A percentile compares a stretch with the other conserved stretches of the same genome.
phyloP scores from a whole-genome alignment of 2,888 invertebrate genomes.

The Parnassius glacialis region DNA sequence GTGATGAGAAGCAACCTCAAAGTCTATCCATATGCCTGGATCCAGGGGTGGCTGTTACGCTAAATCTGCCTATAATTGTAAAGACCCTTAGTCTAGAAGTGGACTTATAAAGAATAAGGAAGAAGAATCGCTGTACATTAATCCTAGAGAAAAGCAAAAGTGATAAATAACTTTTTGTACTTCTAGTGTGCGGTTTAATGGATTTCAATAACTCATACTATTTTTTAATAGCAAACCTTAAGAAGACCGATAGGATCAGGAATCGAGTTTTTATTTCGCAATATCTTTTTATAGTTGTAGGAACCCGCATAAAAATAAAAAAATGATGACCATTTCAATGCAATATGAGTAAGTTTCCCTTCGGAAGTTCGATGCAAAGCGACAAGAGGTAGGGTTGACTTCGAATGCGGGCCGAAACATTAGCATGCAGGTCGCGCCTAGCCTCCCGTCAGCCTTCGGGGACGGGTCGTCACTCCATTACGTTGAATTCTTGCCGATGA shows the following conservation, averaged over 20 bases:
- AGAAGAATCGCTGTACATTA: too few species aligned
- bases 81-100: too few species aligned
- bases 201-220: too few species aligned
- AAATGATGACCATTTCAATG: slow-evolving; percentile 12
- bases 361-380: slow-evolving; percentile 1
- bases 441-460: slow-evolving; percentile 20
- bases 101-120: too few species aligned
- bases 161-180: too few species aligned
- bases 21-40: too few species aligned
- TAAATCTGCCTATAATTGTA: too few species aligned
- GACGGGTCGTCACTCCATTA: slow-evolving; percentile 24
- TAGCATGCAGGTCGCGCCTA: slow-evolving; percentile 30
- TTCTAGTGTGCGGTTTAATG: too few species aligned
- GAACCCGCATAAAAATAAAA: slow-evolving; percentile 5
- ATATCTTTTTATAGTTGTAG: slow-evolving; percentile 1
- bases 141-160: too few species aligned
- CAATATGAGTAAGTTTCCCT: slow-evolving; percentile 6
- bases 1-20: too few species aligned
- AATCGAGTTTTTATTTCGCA: background rate
- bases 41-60: too few species aligned
- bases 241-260: background rate
- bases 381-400: slow-evolving; percentile 12
- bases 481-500: slow-evolving; percentile 17
- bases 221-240: too few species aligned
- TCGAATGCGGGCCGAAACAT: slow-evolving; percentile 21